These are phyloP conservation scores for Poecilia wingei DNA, from an alignment of 2,797 vertebrate genomes.

Conservation along the genomic window DNA sequence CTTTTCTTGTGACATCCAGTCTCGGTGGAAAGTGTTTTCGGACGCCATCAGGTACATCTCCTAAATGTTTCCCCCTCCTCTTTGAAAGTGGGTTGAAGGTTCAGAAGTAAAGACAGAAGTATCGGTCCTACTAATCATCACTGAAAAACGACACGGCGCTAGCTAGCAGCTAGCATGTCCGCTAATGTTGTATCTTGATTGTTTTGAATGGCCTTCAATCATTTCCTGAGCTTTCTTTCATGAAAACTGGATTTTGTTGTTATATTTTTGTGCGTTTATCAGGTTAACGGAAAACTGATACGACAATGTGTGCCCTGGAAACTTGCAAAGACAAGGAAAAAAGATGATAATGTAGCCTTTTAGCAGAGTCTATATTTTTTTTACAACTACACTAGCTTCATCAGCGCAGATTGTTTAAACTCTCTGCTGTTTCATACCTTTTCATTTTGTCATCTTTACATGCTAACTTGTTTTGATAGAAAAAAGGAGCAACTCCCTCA, in stretches of 20 bases:
- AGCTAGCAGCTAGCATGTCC: constrained; percentile 11
- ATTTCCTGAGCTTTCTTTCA: constrained; percentile 22
- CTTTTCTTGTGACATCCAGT: background rate
- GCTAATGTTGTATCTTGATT: constrained; percentile 21
- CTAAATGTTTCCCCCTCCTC: background rate
- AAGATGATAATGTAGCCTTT: constrained; percentile 41
- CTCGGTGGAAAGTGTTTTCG: background rate
- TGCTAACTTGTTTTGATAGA: background rate
- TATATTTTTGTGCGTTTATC: constrained; percentile 3
- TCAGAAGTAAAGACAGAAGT: background rate
- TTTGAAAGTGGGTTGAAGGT: background rate
- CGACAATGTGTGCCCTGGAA: constrained; percentile 77
- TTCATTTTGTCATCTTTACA: background rate
- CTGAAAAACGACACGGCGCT: constrained; percentile 11
- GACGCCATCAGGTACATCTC: background rate
- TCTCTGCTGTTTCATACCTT: background rate
- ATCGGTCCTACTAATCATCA: constrained; percentile 19
- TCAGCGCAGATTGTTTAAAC: background rate
- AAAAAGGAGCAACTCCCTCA: background rate
- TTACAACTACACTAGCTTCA: background rate
- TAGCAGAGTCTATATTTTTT: background rate
- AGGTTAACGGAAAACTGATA: constrained; percentile 27
- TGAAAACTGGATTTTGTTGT: constrained; percentile 2
- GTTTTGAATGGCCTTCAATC: constrained; percentile 42
- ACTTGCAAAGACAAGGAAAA: constrained; percentile 63